These are phyloP conservation scores for Synergus japonicus DNA, from an alignment of 2,888 invertebrate species.

Conservation along the genomic window DNA sequence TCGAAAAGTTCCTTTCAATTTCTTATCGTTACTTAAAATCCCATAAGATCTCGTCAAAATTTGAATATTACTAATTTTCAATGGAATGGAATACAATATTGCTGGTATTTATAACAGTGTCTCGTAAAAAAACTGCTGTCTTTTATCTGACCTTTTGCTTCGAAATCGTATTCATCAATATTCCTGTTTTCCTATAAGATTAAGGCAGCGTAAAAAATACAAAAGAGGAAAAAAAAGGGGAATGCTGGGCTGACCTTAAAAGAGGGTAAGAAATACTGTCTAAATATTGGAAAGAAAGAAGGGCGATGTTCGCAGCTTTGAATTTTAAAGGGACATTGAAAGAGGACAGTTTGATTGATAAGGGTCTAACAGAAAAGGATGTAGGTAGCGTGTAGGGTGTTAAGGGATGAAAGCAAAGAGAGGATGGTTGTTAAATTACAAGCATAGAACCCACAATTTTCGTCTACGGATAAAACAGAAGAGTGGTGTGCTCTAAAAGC, in stretches of 20 bases:
- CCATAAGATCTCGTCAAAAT: too few species aligned
- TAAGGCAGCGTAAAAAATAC: not conserved
- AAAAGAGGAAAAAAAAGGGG: not conserved
- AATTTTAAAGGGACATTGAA: constrained; percentile 25
- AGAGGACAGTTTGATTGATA: constrained; percentile 39
- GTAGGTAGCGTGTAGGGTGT: not conserved
- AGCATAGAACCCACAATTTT: constrained; percentile 24
- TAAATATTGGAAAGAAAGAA: constrained; percentile 22
- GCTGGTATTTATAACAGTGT: not conserved
- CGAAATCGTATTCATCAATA: not conserved
- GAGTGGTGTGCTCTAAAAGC: constrained; percentile 16
- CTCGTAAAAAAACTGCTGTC: not conserved
- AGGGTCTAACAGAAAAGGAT: constrained; percentile 37
- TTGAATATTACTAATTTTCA: too few species aligned
- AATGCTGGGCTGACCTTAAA: not conserved
- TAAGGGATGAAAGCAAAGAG: not conserved
- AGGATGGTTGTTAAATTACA: constrained; percentile 28
- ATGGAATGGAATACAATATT: too few species aligned
- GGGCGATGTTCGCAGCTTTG: constrained; percentile 11
- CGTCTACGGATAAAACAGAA: constrained; percentile 14
- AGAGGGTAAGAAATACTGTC: not conserved
- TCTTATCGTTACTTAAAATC: too few species aligned
- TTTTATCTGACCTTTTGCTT: not conserved
- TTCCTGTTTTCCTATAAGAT: not conserved
- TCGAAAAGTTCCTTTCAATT: too few species aligned